A percentile compares a stretch with the other conserved stretches of the same genome.
phyloP scores from a whole-genome alignment of 2,888 invertebrate genomes.

The Therioaphis trifolii region DNA sequence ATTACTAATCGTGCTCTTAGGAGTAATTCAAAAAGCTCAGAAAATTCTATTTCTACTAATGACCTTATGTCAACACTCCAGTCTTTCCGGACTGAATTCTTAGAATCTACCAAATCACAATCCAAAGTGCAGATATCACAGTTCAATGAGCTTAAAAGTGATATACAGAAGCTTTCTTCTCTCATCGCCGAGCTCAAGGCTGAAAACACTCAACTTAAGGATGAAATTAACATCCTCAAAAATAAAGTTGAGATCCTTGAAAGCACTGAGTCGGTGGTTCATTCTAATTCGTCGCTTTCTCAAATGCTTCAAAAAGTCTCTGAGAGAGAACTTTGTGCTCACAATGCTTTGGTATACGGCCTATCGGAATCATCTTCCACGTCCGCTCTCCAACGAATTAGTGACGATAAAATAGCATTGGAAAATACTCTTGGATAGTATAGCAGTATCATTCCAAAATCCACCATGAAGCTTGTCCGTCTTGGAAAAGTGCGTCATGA shows the following conservation, averaged over 20 bases:
- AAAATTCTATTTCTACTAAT: background rate
- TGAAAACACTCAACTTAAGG: background rate
- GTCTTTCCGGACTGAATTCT: background rate
- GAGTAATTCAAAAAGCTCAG: background rate
- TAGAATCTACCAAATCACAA: background rate
- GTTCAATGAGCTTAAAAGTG: background rate
- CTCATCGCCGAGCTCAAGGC: background rate
- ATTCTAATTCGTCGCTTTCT: background rate
- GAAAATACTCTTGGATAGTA: background rate
- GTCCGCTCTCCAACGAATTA: background rate
- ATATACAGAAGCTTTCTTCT: background rate
- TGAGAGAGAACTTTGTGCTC: background rate
- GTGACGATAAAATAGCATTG: background rate
- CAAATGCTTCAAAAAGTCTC: background rate
- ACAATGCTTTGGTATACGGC: background rate
- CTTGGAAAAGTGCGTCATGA: background rate
- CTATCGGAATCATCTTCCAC: background rate
- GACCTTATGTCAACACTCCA: background rate
- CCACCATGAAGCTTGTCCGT: background rate
- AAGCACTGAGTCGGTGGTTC: background rate
- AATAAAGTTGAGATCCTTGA: slow-evolving; percentile 6
- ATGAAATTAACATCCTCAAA: slow-evolving; percentile 1
- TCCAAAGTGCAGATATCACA: background rate
- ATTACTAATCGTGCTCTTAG: too few relatives aligned
- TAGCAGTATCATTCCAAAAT: background rate